These are phyloP conservation scores for Lepidostoma basale DNA, from an alignment of 1,140 invertebrate species.

Conservation along the genomic window DNA sequence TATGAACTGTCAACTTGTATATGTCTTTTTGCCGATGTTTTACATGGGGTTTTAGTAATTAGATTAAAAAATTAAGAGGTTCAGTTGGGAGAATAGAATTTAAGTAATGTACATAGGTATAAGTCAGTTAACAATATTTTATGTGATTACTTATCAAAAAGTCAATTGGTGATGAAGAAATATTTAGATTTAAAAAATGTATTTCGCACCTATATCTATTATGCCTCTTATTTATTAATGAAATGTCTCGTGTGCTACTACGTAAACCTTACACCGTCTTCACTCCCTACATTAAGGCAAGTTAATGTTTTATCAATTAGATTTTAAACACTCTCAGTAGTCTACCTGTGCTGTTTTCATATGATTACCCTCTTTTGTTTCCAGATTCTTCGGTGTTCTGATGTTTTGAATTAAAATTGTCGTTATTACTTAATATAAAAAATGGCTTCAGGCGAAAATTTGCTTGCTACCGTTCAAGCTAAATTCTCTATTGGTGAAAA, in stretches of 20 bases:
- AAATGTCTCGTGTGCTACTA: too few species aligned
- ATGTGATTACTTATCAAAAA: background rate
- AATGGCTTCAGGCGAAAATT: slow-evolving; percentile 19
- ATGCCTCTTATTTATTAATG: too few species aligned
- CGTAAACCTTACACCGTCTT: too few species aligned
- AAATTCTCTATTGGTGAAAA: slow-evolving; percentile 68
- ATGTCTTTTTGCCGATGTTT: background rate
- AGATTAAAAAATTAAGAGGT: background rate
- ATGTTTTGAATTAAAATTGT: background rate
- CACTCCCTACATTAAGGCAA: too few species aligned
- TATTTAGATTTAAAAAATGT: too few species aligned
- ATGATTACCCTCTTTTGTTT: too few species aligned
- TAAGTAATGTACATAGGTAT: background rate
- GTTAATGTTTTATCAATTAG: too few species aligned
- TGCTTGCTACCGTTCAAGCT: slow-evolving; percentile 43
- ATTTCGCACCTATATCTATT: too few species aligned
- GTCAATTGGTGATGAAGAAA: background rate
- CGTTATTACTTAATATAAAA: background rate
- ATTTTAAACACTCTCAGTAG: too few species aligned
- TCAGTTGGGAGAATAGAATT: background rate
- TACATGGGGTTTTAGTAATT: background rate
- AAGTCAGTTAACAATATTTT: background rate
- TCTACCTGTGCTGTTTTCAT: too few species aligned
- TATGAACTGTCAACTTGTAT: slow-evolving; percentile 2
- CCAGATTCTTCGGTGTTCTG: too few species aligned